Evolutionary conservation across 1,140 invertebrate species (phyloP).

Genomic region (Nixonia krombeini): DNA sequence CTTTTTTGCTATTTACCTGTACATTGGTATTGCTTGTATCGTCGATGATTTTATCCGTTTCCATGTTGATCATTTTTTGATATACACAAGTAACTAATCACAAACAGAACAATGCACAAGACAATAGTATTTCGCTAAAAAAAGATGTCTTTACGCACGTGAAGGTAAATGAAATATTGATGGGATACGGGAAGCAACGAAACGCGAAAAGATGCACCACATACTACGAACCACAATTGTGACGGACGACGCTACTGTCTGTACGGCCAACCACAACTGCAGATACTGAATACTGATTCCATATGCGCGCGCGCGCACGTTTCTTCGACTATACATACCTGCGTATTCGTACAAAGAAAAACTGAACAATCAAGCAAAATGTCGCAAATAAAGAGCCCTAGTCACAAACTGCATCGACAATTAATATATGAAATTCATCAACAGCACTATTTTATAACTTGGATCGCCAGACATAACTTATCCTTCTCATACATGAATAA

Average conservation of each 20-base stretch:
- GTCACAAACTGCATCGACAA: too few relatives aligned
- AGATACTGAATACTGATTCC: neutral
- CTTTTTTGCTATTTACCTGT: slow-evolving; percentile 69
- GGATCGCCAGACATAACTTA: too few relatives aligned
- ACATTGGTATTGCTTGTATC: slow-evolving; percentile 73
- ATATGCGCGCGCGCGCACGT: neutral
- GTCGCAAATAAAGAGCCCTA: too few relatives aligned
- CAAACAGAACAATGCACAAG: neutral
- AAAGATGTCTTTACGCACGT: neutral
- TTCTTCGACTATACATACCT: neutral
- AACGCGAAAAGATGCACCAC: neutral
- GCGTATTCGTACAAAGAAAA: too few relatives aligned
- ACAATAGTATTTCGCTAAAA: neutral
- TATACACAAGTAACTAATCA: neutral
- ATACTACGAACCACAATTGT: too few relatives aligned
- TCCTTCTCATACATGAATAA: too few relatives aligned
- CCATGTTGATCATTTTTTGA: slow-evolving; percentile 76
- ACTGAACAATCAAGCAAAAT: too few relatives aligned
- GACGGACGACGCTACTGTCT: too few relatives aligned
- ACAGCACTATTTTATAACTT: too few relatives aligned
- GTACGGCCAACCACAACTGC: too few relatives aligned
- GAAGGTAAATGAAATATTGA: neutral
- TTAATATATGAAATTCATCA: too few relatives aligned
- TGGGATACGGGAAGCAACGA: neutral
- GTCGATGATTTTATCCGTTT: slow-evolving; percentile 77